Evolutionary conservation across 2,797 vertebrate species (phyloP).

Genomic region (Sphenodon punctatus): DNA sequence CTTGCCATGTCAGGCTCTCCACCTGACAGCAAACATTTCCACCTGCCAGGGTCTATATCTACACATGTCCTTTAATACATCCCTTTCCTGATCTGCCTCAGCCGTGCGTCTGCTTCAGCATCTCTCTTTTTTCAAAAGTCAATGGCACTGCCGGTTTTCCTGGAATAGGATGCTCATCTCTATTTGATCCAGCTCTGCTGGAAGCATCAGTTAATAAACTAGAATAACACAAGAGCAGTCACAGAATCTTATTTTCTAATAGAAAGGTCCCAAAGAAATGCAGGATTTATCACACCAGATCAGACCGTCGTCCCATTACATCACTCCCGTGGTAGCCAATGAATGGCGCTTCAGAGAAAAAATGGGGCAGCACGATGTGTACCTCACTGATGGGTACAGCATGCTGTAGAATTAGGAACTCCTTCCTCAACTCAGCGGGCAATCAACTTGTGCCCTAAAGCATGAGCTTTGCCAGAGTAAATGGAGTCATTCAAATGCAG

Average conservation of each 20-base stretch:
- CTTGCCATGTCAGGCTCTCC: constrained; percentile 53
- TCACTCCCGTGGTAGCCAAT: neutral
- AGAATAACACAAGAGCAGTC: constrained; percentile 54
- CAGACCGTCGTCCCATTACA: neutral
- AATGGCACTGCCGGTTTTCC: constrained; percentile 39
- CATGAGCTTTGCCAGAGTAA: neutral
- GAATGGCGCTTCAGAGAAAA: neutral
- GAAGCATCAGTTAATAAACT: constrained; percentile 56
- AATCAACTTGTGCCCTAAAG: no score
- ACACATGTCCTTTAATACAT: constrained; percentile 53
- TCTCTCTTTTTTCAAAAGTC: constrained; percentile 38
- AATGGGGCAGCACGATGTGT: no score
- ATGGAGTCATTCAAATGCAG: no score
- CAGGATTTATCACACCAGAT: neutral
- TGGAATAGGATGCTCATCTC: constrained; percentile 54
- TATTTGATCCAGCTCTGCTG: constrained; percentile 42
- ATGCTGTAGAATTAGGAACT: no score
- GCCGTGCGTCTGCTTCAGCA: neutral
- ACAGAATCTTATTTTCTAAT: constrained; percentile 45
- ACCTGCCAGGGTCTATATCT: constrained; percentile 65
- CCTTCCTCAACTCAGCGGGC: neutral
- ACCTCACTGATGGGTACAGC: no score
- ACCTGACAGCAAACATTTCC: constrained; percentile 65
- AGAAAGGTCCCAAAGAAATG: neutral
- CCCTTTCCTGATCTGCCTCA: constrained; percentile 27